Conservation (phyloP, 2,888 invertebrate genomes). For the Diarsia brunnea region DNA sequence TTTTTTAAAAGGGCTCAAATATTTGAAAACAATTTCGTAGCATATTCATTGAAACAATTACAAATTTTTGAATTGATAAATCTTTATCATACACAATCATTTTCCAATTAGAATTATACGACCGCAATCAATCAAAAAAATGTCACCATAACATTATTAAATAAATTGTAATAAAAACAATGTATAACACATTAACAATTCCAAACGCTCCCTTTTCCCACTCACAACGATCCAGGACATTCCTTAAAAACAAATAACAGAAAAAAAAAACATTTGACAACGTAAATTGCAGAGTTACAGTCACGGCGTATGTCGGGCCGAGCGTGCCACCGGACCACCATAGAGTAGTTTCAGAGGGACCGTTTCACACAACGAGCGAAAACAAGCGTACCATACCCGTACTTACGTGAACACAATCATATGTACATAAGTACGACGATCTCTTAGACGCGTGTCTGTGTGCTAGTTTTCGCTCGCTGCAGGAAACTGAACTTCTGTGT, state of each 20-base stretch:
- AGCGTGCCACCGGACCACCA: not conserved
- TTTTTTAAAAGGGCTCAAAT: not conserved
- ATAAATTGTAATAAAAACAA: not conserved
- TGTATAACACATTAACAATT: conserved; percentile 26
- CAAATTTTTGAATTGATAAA: not conserved
- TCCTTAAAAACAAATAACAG: conserved; percentile 29
- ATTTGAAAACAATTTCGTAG: not conserved
- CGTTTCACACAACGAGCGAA: not conserved
- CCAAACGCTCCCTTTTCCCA: conserved; percentile 10
- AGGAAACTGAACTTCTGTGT: conserved; percentile 5
- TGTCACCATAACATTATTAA: not conserved
- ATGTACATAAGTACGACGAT: not conserved
- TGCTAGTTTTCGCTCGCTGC: not conserved
- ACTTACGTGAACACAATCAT: too few species aligned
- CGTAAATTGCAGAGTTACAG: conserved; percentile 53
- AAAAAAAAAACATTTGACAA: conserved; percentile 31
- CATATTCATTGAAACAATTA: not conserved
- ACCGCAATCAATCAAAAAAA: not conserved
- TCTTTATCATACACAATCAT: not conserved
- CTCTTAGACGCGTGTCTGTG: not conserved
- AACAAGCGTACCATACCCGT: not conserved
- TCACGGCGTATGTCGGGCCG: conserved; percentile 21
- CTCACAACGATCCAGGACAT: conserved; percentile 28
- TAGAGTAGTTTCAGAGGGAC: not conserved
- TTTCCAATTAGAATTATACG: not conserved